Conservation (phyloP, 2,888 invertebrate genomes). For the Xestia rhomboidea region DNA sequence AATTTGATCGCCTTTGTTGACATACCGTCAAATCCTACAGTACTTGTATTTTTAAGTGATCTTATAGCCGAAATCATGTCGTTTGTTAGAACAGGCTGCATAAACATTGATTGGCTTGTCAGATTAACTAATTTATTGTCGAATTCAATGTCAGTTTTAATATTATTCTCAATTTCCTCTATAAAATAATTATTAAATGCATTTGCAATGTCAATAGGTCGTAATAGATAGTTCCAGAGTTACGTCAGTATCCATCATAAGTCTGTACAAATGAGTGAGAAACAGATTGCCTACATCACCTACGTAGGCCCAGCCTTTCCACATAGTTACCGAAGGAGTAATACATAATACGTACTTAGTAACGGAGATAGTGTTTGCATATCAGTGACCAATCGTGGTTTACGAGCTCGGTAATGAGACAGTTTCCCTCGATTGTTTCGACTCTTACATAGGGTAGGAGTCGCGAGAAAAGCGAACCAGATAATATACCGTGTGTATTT, state of each 20-base stretch:
- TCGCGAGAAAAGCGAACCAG: background rate
- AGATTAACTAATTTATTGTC: too few species aligned
- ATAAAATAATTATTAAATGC: too few species aligned
- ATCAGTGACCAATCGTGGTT: constrained; percentile 25
- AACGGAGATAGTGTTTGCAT: constrained; percentile 15
- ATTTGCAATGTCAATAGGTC: too few species aligned
- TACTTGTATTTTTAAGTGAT: too few species aligned
- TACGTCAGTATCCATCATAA: background rate
- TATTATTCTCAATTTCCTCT: too few species aligned
- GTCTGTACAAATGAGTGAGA: background rate
- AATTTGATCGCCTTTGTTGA: too few species aligned
- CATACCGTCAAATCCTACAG: too few species aligned
- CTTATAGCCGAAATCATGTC: too few species aligned
- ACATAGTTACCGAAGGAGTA: background rate
- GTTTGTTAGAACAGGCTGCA: too few species aligned
- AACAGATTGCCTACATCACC: background rate
- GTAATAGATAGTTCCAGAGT: background rate
- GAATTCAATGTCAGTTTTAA: too few species aligned
- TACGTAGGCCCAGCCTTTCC: background rate
- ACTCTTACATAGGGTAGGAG: background rate
- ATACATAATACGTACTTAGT: constrained; percentile 4
- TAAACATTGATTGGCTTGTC: too few species aligned
- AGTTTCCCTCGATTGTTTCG: constrained; percentile 51
- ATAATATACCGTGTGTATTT: background rate
- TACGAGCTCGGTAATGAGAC: constrained; percentile 31